Base-by-base conservation (phyloP, 2,113 vertebrate genomes). In the Coptodon bakossiorum region DNA sequence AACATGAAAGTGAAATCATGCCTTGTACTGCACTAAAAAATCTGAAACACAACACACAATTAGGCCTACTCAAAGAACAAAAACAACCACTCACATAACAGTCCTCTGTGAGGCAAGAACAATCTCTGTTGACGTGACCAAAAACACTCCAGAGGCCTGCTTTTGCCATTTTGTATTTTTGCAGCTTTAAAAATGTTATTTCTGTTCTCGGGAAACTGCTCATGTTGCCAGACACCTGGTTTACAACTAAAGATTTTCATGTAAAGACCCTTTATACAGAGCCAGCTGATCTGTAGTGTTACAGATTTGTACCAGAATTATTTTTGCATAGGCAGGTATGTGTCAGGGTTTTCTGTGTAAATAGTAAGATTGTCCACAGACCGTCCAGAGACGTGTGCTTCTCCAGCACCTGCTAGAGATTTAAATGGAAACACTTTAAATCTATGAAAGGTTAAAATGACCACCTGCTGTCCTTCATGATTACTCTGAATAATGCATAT, bases 391-490 rank as follows among this genome's bases (percentile, higher is more conserved):
- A 34, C 57, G 7, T 68, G 53, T 16, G 22, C 48, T 80, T 71
- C 34, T 80, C 80, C 34, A 1, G 66, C 54, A 53, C 50, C 81
- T 83, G 82, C 82, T 19, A 13, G 43, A 66, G 36, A 86, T 82
- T 89, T 38, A 78, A 88, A 90, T 87, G 63, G 63, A 83, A 90
- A 85, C 81, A 87, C 83, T 90, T 80, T 43, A 80, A 79, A 85
- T 87, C 68, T 83, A 19, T 81, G 1, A 90, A 91, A 93, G 84
- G 80, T 88, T 81, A 84, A 93, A 91, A 83, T 81, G 86, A 85
- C 82, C 85, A 80, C 86, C 91, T 92, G 87, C 81, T 82, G 50
- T 50, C 81, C 85, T 53, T 66, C 43, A 31, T 43, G 81, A 14
- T 12, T 52, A 43, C 34, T 66, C 56, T 89, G 83, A 90, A 91